phyloP scores from a whole-genome alignment of 2,888 invertebrate genomes.

The Agrotis segetum region DNA sequence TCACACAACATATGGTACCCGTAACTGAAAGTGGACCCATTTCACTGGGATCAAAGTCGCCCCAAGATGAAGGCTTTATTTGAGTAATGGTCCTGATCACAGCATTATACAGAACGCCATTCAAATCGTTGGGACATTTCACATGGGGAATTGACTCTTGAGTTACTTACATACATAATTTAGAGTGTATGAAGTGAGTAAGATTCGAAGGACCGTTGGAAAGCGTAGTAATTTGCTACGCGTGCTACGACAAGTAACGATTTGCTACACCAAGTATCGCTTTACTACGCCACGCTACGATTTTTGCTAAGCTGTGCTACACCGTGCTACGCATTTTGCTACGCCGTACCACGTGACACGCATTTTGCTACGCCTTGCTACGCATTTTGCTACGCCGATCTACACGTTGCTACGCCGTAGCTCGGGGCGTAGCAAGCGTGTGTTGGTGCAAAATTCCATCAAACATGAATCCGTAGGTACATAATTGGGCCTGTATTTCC shows the following conservation, averaged over 20 bases:
- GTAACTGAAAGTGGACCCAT: conserved; percentile 61
- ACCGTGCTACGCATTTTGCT: not conserved
- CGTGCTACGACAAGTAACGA: not conserved
- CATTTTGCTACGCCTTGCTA: no score
- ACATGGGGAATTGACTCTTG: conserved; percentile 25
- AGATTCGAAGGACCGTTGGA: not conserved
- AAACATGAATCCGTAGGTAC: no score
- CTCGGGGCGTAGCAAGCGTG: not conserved
- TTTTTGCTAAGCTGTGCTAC: not conserved
- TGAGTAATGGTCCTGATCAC: conserved; percentile 66
- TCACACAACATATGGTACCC: conserved; percentile 38
- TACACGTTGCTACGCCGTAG: conserved; percentile 8
- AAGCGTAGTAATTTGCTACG: not conserved
- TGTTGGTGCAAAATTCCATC: no score
- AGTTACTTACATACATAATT: conserved; percentile 20
- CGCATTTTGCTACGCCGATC: conserved; percentile 1
- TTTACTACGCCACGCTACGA: not conserved
- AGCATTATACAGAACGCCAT: conserved; percentile 57
- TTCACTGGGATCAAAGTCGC: conserved; percentile 52
- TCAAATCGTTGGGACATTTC: conserved; percentile 54
- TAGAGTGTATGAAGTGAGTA: not conserved
- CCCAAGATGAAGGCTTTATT: conserved; percentile 66
- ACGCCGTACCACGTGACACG: no score
- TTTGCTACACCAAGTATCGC: not conserved
- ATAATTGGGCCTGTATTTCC: no score